Conservation (phyloP, 2,113 vertebrate genomes). For the Todiramphus saurophagus region DNA sequence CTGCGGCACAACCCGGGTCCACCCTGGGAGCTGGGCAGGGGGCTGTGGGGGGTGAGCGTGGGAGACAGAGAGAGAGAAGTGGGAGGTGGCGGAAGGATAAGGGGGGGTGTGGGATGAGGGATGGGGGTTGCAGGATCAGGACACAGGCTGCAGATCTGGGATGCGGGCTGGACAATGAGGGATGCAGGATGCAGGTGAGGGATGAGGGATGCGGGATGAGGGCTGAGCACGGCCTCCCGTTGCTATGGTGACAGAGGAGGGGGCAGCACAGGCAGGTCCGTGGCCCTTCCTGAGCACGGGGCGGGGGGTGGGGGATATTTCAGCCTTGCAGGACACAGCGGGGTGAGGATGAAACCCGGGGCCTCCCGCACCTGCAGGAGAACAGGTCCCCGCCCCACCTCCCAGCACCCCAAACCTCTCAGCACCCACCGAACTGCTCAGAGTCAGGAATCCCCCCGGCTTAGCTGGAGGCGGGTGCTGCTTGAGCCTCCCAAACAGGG, state of each 20-base stretch:
- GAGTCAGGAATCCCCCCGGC: not conserved
- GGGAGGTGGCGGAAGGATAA: not conserved
- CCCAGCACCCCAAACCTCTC: not conserved
- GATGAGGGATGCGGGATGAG: not conserved
- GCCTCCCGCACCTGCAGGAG: not conserved
- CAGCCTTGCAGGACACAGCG: fast-evolving
- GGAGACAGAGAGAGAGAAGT: not conserved
- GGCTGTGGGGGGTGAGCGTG: not conserved
- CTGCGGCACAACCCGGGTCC: too few relatives aligned
- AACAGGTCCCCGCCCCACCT: fast-evolving
- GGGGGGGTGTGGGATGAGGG: not conserved
- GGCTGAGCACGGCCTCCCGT: constrained; percentile 31
- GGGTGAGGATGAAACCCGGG: too few relatives aligned
- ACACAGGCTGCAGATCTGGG: not conserved
- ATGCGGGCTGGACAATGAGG: not conserved
- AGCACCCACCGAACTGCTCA: not conserved
- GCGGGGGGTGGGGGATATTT: not conserved
- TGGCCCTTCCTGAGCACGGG: not conserved
- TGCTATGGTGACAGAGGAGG: constrained; percentile 76
- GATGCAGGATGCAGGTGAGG: not conserved
- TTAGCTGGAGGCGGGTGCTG: not conserved
- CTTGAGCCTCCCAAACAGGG: too few relatives aligned
- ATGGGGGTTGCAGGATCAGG: not conserved
- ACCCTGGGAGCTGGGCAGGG: not conserved
- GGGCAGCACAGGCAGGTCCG: not conserved